Percentiles rank a stretch among this genome's conserved stretches.
phyloP scores from a whole-genome alignment of 1,140 invertebrate genomes.

The Drosophila sulfurigaster region DNA sequence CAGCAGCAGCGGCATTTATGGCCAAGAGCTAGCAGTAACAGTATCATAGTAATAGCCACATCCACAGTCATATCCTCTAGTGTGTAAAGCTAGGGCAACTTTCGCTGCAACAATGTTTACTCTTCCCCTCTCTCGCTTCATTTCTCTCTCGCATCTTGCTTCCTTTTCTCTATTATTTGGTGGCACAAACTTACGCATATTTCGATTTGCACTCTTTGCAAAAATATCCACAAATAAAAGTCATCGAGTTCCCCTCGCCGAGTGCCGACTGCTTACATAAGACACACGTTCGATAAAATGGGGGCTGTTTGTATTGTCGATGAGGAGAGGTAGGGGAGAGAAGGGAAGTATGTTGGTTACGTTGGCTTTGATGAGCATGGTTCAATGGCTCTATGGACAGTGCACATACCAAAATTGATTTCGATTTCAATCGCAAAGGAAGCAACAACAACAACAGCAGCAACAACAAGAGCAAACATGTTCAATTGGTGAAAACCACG shows the following conservation, averaged over 20 bases:
- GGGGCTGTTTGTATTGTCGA: no score
- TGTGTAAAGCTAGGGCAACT: slow-evolving; percentile 45
- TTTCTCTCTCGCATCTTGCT: background rate
- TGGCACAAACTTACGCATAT: slow-evolving; percentile 40
- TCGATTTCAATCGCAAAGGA: slow-evolving; percentile 45
- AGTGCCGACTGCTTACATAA: slow-evolving; percentile 37
- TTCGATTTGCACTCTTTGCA: slow-evolving; percentile 33
- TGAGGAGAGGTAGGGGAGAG: background rate
- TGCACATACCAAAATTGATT: slow-evolving; percentile 48
- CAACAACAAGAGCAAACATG: slow-evolving; percentile 33
- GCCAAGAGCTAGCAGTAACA: slow-evolving; percentile 51
- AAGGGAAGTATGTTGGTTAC: slow-evolving; percentile 1
- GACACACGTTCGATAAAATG: background rate
- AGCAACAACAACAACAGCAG: slow-evolving; percentile 17
- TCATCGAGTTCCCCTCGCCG: slow-evolving; percentile 33
- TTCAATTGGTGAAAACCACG: slow-evolving; percentile 56
- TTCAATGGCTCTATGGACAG: slow-evolving; percentile 49
- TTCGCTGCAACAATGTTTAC: slow-evolving; percentile 54
- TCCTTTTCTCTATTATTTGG: slow-evolving; percentile 11
- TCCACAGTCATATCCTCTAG: slow-evolving; percentile 13
- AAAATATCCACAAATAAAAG: slow-evolving; percentile 51
- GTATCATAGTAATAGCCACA: slow-evolving; percentile 34
- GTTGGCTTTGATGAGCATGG: slow-evolving; percentile 51
- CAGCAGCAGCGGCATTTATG: slow-evolving; percentile 46
- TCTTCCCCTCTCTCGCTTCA: background rate